These are phyloP conservation scores for Tricholaema leucomelas DNA, from an alignment of 2,113 vertebrate genomes.

Conservation along the genomic window DNA sequence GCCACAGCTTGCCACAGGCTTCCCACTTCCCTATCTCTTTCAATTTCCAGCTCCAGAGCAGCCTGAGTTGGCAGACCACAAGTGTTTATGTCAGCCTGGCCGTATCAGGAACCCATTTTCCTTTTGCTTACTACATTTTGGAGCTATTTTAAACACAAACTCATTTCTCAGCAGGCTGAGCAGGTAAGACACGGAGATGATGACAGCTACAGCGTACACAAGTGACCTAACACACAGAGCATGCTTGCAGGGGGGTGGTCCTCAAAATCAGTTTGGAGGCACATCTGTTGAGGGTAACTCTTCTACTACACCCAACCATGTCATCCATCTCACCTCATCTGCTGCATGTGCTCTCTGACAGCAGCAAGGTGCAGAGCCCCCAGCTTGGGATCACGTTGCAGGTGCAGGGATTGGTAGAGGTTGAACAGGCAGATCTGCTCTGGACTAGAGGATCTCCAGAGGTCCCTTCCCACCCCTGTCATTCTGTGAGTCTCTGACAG, in stretches of 20 bases:
- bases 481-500: too few species aligned
- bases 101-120: background rate
- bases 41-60: background rate
- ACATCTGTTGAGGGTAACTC: background rate
- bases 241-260: background rate
- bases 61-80: background rate
- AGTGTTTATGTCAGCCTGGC: background rate
- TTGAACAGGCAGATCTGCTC: background rate
- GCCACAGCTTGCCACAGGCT: background rate
- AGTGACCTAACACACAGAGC: background rate
- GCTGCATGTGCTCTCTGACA: background rate
- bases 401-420: accelerated
- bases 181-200: background rate
- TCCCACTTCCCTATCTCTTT: background rate
- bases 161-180: background rate
- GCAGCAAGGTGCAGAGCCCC: background rate
- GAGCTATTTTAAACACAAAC: background rate
- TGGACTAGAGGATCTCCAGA: too few species aligned
- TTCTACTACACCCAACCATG: accelerated
- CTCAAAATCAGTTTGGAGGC: background rate
- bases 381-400: background rate
- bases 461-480: too few species aligned
- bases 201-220: background rate
- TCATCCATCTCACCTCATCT: background rate
- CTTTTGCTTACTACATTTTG: background rate